phyloP scores from a whole-genome alignment of 1,140 invertebrate genomes.

The Scylla paramamosain region DNA sequence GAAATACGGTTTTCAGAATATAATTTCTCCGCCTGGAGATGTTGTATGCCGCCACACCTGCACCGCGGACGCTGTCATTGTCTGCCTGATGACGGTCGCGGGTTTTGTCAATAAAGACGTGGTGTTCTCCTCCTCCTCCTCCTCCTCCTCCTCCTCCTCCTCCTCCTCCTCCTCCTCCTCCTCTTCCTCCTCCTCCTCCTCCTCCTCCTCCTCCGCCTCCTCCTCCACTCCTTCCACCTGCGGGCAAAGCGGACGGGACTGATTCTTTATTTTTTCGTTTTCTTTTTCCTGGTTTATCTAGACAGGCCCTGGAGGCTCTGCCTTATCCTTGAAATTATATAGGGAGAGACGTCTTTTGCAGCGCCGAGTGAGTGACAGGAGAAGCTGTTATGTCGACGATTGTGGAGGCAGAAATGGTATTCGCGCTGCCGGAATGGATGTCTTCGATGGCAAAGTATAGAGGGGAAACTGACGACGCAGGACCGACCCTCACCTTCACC shows the following conservation, averaged over 20 bases:
- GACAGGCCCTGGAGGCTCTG: not conserved
- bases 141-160: not conserved
- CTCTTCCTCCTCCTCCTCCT: not conserved
- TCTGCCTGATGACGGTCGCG: slow-evolving; percentile 8
- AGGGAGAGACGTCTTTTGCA: not conserved
- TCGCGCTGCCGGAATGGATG: not conserved
- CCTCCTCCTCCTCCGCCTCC: not conserved
- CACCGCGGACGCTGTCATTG: slow-evolving; percentile 10
- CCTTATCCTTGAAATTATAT: not conserved
- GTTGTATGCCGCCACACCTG: not conserved
- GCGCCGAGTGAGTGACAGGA: not conserved
- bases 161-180: not conserved
- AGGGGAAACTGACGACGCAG: not conserved
- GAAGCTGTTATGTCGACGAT: not conserved
- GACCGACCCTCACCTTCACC: not conserved
- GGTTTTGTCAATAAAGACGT: slow-evolving; percentile 1
- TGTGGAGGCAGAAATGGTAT: not conserved
- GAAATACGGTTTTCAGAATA: not conserved
- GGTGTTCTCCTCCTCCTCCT: not conserved
- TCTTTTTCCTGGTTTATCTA: slow-evolving; percentile 13
- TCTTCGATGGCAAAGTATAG: slow-evolving; percentile 12
- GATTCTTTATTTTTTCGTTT: not conserved
- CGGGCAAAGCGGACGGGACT: not conserved
- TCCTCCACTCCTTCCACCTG: not conserved
- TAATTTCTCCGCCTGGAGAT: not conserved